Evolutionary conservation across 1,140 invertebrate genomes (phyloP), one percentile per base, ranked within the genome.

Genomic region (Phymorhynchus buccinoides): DNA sequence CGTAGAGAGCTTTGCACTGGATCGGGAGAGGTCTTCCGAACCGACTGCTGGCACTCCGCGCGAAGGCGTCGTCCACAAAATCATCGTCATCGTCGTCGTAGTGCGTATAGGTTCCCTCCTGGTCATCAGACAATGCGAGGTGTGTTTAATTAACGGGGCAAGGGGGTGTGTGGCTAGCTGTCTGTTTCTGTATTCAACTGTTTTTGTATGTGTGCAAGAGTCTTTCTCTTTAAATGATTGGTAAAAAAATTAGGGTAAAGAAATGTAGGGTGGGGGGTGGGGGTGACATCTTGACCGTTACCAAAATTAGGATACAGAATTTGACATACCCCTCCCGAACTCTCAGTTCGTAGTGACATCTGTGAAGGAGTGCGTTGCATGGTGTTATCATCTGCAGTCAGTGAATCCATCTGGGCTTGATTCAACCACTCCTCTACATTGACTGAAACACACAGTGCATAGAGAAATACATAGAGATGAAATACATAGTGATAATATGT

Each of bases 401-500:
- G 86, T 88, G 91, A 85, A 96, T 97, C 91, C 82, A 97, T 96
- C 88, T 97, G 96, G 2, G 97, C 96, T 80, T 96, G 96, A 84
- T 97, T 96, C 71, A 98, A 93, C 95, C 96, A 98, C 90, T 98
- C 97, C 84, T 98, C 97, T 0, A 98, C 97, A 91, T 97, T 97
- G 0, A 98, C 97, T 95, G 88, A n/a, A 84, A 48, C 30, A 39
- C 18, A 44, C 56, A 62, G 4, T 27, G n/a, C 56, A n/a, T n/a
- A n/a, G n/a, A n/a, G n/a, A n/a, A n/a, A n/a, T n/a, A n/a, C n/a
- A n/a, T n/a, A n/a, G n/a, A n/a, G n/a, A n/a, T n/a, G n/a, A n/a
- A n/a, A n/a, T n/a, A n/a, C n/a, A n/a, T n/a, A n/a, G n/a, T n/a
- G n/a, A n/a, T n/a, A n/a, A 91, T 82, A 68, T 92, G 91, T 77